A percentile compares a stretch with the other conserved stretches of the same genome.
phyloP scores from a whole-genome alignment of 2,797 vertebrate species.

The Muscicapa striata region DNA sequence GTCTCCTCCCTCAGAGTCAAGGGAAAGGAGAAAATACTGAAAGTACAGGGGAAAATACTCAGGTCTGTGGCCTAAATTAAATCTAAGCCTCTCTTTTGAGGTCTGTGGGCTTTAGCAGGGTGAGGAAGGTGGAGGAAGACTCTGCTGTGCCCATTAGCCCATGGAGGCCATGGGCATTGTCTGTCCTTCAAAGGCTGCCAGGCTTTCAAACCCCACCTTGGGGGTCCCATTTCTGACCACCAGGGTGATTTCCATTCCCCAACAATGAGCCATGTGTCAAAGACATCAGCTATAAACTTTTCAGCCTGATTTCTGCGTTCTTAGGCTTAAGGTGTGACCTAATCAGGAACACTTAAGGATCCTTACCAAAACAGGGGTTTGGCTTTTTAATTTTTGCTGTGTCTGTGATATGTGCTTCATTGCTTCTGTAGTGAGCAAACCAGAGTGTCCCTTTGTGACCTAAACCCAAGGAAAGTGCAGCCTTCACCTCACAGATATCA shows the following conservation, averaged over 20 bases:
- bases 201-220: neutral
- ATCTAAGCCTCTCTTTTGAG: neutral
- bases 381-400: fast-evolving
- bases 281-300: neutral
- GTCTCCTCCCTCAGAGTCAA: neutral
- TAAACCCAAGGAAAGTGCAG: neutral
- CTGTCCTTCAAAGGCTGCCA: neutral
- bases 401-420: neutral
- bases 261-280: neutral
- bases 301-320: neutral
- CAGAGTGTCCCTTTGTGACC: neutral
- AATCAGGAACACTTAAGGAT: neutral
- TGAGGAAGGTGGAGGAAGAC: neutral
- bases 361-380: fast-evolving
- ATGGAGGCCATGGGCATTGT: neutral
- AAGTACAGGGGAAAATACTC: neutral
- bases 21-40: neutral
- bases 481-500: neutral
- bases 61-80: neutral
- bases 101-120: neutral
- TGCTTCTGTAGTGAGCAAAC: neutral
- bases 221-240: neutral
- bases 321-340: neutral
- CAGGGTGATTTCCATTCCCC: neutral
- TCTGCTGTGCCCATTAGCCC: neutral